Base-by-base conservation (phyloP, 2,888 invertebrate species). In the Malachius bipustulatus region DNA sequence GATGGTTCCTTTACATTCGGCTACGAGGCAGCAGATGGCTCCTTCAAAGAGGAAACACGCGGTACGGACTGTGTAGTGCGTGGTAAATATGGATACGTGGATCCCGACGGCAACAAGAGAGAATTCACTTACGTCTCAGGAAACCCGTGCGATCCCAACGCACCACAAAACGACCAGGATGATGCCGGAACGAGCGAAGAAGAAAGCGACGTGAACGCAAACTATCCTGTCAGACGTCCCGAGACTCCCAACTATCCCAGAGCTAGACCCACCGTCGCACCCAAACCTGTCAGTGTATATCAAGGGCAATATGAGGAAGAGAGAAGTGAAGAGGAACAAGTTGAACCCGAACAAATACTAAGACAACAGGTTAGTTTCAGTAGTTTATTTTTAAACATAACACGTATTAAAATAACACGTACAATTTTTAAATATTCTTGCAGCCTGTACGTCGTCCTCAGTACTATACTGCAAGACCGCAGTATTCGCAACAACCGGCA, bases 101-200 rank as follows among this genome's bases (percentile, higher is more conserved):
- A 87, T 62, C 85, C 85, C 1, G 83, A 84, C 47, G 87, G 87
- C 47, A 82, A 84, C 64, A 82, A 82, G 53, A 64, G 85, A 45
- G 85, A 87, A 60, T 85, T 87, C 63, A 82, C 82, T 3, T 87
- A 87, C 62, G 84, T 84, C 1, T 82, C 82, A 14, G 85, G 85
- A 12, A 84, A 85, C 57, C 83, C 84, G 1, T 85, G 85, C 55
- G 84, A 85, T 54, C 84, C 84, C 4, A 84, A 83, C 60, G 79
- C 79, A n/a, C 77, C 77, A 0, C 73, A 77, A 43, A 74, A 77
- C 11, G 76, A 75, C 8, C 77, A 80, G 11, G 65, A 65, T 11
- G 69, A 71, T 2, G n/a, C 16, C 2, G 35, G 30, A 14, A 29
- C 69, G 64, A 2, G 35, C 8, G 47, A 46, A 35, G 57, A 70